Evolutionary conservation across 35 echinoderm and acorn worm species (phyloP).

Genomic region (Patiria miniata): DNA sequence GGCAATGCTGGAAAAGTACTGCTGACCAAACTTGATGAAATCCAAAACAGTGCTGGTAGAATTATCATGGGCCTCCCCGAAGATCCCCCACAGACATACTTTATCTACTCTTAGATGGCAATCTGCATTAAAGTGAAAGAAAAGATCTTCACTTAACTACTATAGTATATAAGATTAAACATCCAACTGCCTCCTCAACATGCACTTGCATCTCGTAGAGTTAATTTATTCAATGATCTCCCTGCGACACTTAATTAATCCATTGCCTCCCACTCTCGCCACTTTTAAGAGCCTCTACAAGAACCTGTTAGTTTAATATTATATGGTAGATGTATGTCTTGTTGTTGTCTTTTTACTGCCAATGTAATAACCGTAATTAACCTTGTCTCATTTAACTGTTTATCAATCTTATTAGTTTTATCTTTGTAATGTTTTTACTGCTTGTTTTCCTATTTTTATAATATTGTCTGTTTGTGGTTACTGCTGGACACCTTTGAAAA

Average conservation of each 20-base stretch:
- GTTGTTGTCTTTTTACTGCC: no score
- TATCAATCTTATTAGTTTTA: no score
- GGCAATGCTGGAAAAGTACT: background rate
- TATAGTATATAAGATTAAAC: conserved; percentile 1
- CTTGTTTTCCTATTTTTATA: no score
- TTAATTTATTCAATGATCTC: background rate
- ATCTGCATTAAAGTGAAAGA: background rate
- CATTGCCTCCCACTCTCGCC: background rate
- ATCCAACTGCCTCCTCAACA: background rate
- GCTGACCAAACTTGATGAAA: background rate
- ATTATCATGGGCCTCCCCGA: conserved; percentile 11
- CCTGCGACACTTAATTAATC: no score
- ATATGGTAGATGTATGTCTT: no score
- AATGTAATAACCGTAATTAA: no score
- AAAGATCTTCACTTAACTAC: background rate
- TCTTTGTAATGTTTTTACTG: no score
- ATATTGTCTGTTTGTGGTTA: no score
- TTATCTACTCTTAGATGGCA: conserved; percentile 12
- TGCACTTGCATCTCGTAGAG: background rate
- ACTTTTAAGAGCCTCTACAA: background rate
- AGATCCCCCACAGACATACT: background rate
- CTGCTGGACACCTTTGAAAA: no score
- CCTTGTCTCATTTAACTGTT: no score
- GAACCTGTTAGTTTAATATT: background rate
- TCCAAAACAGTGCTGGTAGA: conserved; percentile 31